Conservation (phyloP, 2,797 vertebrate species). For the Urocyon cinereoargenteus region DNA sequence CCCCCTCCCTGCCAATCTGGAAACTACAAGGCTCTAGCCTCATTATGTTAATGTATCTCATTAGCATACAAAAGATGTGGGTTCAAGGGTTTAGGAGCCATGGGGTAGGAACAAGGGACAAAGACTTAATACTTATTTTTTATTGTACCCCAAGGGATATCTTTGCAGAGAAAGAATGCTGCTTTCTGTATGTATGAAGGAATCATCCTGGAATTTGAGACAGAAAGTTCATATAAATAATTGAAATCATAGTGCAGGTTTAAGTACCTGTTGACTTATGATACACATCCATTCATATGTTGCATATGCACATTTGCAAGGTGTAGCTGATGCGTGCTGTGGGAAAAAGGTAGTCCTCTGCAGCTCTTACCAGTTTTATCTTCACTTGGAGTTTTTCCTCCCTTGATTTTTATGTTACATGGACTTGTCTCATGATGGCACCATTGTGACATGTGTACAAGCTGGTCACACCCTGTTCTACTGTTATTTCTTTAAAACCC, state of each 20-base stretch:
- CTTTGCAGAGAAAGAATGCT: not conserved
- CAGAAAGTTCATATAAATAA: not conserved
- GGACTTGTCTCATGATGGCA: constrained; percentile 77
- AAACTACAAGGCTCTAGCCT: not conserved
- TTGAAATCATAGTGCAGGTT: not conserved
- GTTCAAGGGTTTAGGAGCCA: not conserved
- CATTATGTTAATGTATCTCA: not conserved
- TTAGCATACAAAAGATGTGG: not conserved
- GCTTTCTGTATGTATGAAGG: not conserved
- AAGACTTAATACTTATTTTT: not conserved
- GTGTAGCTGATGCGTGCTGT: not conserved
- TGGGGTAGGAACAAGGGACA: not conserved
- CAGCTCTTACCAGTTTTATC: not conserved
- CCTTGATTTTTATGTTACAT: constrained; percentile 53
- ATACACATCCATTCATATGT: not conserved
- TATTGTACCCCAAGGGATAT: not conserved
- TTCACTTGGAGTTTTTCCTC: constrained; percentile 29
- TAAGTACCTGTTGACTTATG: not conserved
- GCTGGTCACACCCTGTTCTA: not conserved
- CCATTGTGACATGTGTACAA: constrained; percentile 73
- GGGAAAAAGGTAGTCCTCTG: not conserved
- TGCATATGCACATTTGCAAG: not conserved
- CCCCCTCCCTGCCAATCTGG: not conserved
- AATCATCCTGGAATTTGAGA: constrained; percentile 43
- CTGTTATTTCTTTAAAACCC: not conserved